Evolutionary conservation across 2,113 vertebrate genomes (phyloP), one percentile per base, ranked within the genome.

Genomic region (Chloropsis hardwickii): DNA sequence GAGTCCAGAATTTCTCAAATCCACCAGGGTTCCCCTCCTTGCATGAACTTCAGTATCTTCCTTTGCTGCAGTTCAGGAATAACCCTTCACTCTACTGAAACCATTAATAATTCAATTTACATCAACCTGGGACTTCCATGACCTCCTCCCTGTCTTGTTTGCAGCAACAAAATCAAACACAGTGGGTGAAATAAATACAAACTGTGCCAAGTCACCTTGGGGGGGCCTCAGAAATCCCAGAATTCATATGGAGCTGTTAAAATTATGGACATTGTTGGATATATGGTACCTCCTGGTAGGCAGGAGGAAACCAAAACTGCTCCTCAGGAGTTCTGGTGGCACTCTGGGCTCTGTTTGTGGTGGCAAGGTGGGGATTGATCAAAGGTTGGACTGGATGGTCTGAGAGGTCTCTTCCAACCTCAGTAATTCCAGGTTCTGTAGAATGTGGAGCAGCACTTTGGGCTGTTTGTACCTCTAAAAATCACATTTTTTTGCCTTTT

Each of bases 281-380:
- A 20, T 1, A 1, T 3, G 19, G 27, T 9, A 5, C 29, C 23
- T 93, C 21, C 61, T 81, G 24, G 24, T 39, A 67, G 82, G 9
- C 31, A 73, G 65, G 18, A 84, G 28, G 69, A n/a, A 56, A 23
- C 39, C 39, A 12, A 11, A n/a, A 11, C 47, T 37, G n/a, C 23
- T 87, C 45, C 1, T 21, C 0, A 0, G 16, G 57, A 29, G 5
- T 12, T 79, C 48, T 10, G 12, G 21, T 5, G 57, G 18, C 21
- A 33, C 35, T 65, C 31, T 10, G 35, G 5, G 48, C 47, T 47
- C 45, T 37, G 8, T 50, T 44, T 79, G 61, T 20, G 37, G 15
- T 35, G 48, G 5, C 24, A 31, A 29, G 13, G 40, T 48, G 50
- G 17, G 31, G 17, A 19, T 6, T 50, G 39, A 27, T 29, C 35